Evolutionary conservation across 2,888 invertebrate species (phyloP).

Genomic region (Sarcophaga caerulescens): DNA sequence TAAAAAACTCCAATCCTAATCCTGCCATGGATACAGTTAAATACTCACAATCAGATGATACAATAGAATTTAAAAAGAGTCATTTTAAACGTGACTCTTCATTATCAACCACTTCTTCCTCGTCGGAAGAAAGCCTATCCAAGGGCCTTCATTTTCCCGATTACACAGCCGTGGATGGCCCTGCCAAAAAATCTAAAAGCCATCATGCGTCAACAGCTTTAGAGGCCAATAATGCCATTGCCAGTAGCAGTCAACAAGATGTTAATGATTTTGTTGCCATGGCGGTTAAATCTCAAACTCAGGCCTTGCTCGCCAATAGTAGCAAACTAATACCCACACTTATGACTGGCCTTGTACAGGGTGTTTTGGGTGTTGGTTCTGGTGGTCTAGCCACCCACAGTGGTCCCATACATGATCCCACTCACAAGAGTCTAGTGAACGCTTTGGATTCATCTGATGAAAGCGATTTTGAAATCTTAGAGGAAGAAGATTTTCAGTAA

Average conservation of each 20-base stretch:
- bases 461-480: slow-evolving; percentile 80
- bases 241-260: slow-evolving; percentile 39
- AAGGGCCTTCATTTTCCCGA: slow-evolving; percentile 79
- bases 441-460: slow-evolving; percentile 78
- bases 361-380: slow-evolving; percentile 69
- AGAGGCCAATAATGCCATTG: neutral
- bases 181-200: slow-evolving; percentile 35
- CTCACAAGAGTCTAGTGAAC: slow-evolving; percentile 71
- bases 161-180: slow-evolving; percentile 73
- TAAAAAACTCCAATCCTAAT: slow-evolving; percentile 29
- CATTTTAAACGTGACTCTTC: slow-evolving; percentile 80
- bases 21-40: slow-evolving; percentile 37
- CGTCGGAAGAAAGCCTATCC: slow-evolving; percentile 79
- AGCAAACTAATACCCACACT: slow-evolving; percentile 75
- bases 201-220: slow-evolving; percentile 9
- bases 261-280: slow-evolving; percentile 66
- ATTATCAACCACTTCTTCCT: slow-evolving; percentile 79
- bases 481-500: slow-evolving; percentile 79
- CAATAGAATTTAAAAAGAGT: slow-evolving; percentile 76
- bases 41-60: slow-evolving; percentile 45
- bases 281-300: slow-evolving; percentile 70
- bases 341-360: slow-evolving; percentile 75
- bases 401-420: slow-evolving; percentile 47
- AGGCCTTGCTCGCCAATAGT: slow-evolving; percentile 71
- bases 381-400: slow-evolving; percentile 11